phyloP scores from a whole-genome alignment of 1,140 invertebrate species.

The Oncopeltus fasciatus region DNA sequence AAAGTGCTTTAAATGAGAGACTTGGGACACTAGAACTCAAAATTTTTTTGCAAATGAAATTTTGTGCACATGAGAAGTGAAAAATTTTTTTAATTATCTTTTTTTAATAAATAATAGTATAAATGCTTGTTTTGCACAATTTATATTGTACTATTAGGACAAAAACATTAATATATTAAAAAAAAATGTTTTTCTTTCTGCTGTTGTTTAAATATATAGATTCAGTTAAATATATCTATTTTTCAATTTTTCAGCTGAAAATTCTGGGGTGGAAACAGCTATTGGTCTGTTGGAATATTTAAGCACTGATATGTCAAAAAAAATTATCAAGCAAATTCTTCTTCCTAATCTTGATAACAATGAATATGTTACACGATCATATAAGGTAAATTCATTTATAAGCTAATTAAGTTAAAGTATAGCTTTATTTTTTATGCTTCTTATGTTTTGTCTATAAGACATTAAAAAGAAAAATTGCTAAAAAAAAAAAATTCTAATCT shows the following conservation, averaged over 20 bases:
- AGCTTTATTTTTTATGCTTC: too few species aligned
- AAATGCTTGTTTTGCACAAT: neutral
- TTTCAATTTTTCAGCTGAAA: constrained; percentile 38
- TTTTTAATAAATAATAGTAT: too few species aligned
- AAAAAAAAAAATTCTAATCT: too few species aligned
- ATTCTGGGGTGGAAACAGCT: constrained; percentile 17
- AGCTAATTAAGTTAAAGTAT: too few species aligned
- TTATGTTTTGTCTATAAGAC: too few species aligned
- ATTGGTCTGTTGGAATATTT: constrained; percentile 40
- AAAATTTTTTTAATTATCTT: too few species aligned
- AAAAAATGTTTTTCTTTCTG: neutral
- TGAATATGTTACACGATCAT: constrained; percentile 37
- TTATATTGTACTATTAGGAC: neutral
- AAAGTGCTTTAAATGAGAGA: too few species aligned
- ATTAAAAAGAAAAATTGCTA: too few species aligned
- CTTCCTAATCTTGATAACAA: constrained; percentile 34
- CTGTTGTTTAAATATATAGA: neutral
- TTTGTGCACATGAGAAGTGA: too few species aligned
- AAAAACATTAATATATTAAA: neutral
- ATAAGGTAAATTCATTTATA: constrained; percentile 34
- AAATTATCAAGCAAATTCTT: constrained; percentile 44
- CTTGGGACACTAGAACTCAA: too few species aligned
- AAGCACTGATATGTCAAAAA: constrained; percentile 41
- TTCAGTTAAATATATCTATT: constrained; percentile 28
- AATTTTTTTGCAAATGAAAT: too few species aligned